Percentiles rank a stretch among this genome's conserved stretches.
Evolutionary conservation across 2,888 invertebrate genomes (phyloP).

Genomic region (Agelastica alni): DNA sequence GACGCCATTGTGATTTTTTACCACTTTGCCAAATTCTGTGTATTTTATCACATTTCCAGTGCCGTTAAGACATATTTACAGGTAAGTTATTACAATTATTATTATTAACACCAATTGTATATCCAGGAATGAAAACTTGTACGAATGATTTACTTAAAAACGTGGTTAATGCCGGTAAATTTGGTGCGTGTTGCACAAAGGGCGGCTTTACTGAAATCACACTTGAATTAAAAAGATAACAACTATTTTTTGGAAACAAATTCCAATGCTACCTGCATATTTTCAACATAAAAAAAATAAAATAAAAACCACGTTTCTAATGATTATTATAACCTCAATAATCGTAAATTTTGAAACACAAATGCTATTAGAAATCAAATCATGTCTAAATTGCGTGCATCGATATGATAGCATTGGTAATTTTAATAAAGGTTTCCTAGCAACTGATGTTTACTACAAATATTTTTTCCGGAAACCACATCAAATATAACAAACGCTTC

Average conservation of each 20-base stretch:
- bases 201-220: not conserved
- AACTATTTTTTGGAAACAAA: no score
- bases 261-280: no score
- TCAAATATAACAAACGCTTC: slow-evolving; percentile 37
- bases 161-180: slow-evolving; percentile 14
- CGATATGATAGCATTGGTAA: slow-evolving; percentile 16
- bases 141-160: slow-evolving; percentile 11
- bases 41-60: slow-evolving; percentile 19
- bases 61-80: slow-evolving; percentile 2
- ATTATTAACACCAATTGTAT: no score
- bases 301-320: no score
- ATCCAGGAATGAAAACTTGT: no score
- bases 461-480: slow-evolving; percentile 29
- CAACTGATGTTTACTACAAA: slow-evolving; percentile 37
- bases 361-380: not conserved
- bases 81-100: slow-evolving; percentile 20
- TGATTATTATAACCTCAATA: no score
- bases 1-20: slow-evolving; percentile 40
- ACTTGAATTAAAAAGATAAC: not conserved
- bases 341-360: no score
- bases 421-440: slow-evolving; percentile 32
- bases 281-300: no score
- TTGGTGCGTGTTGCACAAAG: slow-evolving; percentile 3
- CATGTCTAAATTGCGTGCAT: slow-evolving; percentile 20
- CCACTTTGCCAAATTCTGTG: slow-evolving; percentile 23